Evolutionary conservation across 2,888 invertebrate genomes (phyloP).

Genomic region (Harpalus rufipes): DNA sequence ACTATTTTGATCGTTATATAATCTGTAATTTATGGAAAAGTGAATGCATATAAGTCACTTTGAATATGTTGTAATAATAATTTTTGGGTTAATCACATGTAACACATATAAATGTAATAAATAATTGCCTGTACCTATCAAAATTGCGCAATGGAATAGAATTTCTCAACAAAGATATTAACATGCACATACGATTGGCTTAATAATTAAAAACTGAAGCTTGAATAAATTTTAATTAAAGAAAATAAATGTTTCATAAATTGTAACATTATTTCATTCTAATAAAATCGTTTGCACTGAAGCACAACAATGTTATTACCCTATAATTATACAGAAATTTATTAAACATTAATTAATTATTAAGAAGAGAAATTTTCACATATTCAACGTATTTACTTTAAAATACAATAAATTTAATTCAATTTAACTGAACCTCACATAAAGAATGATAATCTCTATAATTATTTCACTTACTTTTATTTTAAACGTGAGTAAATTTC

Average conservation of each 20-base stretch:
- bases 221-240: constrained; percentile 62
- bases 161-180: constrained; percentile 29
- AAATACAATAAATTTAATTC: neutral
- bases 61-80: constrained; percentile 50
- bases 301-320: constrained; percentile 60
- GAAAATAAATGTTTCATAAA: constrained; percentile 61
- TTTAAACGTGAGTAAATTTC: too few species aligned
- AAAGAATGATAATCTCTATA: too few species aligned
- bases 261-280: constrained; percentile 50
- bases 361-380: constrained; percentile 41
- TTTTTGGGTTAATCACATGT: constrained; percentile 54
- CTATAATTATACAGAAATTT: constrained; percentile 63
- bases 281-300: constrained; percentile 59
- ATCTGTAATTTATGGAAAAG: constrained; percentile 47
- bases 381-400: neutral
- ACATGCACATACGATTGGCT: constrained; percentile 31
- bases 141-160: constrained; percentile 28
- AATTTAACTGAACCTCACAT: neutral
- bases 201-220: constrained; percentile 58
- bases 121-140: constrained; percentile 51
- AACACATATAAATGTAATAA: constrained; percentile 52
- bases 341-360: constrained; percentile 54
- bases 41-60: constrained; percentile 45
- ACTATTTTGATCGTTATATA: constrained; percentile 47
- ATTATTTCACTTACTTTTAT: too few species aligned